A percentile compares a stretch with the other conserved stretches of the same genome.
Conservation (phyloP, 1,140 invertebrate genomes). For the Zaprionus capensis region DNA sequence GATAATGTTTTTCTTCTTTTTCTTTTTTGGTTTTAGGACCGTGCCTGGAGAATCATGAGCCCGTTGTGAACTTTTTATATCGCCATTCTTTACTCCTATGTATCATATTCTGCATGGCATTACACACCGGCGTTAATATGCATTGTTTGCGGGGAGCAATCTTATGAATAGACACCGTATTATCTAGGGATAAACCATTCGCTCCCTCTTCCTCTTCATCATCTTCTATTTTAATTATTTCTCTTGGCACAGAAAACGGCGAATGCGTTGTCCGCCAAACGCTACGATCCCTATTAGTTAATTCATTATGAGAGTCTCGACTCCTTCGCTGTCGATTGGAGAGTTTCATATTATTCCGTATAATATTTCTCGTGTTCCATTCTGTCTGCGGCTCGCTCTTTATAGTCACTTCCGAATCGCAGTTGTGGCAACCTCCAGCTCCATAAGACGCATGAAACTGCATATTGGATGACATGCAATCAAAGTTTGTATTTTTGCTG, state of each 20-base stretch:
- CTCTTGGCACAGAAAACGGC: neutral
- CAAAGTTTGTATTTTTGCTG: conserved; percentile 37
- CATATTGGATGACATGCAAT: conserved; percentile 50
- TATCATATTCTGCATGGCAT: conserved; percentile 62
- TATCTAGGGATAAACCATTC: neutral
- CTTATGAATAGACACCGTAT: neutral
- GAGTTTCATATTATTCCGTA: conserved; percentile 4
- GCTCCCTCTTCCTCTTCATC: neutral
- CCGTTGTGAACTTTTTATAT: conserved; percentile 38
- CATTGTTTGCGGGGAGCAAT: conserved; percentile 26
- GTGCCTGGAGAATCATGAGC: conserved; percentile 52
- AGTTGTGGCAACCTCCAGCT: conserved; percentile 66
- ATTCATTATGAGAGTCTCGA: neutral
- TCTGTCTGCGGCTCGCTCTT: neutral
- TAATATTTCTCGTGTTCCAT: neutral
- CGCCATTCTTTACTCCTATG: conserved; percentile 54
- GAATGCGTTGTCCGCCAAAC: neutral
- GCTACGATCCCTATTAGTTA: neutral
- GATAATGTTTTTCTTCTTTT: conserved; percentile 27
- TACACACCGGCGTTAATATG: conserved; percentile 38
- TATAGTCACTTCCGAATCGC: conserved; percentile 43
- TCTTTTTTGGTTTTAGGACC: conserved; percentile 44
- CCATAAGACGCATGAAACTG: conserved; percentile 72
- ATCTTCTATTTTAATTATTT: neutral
- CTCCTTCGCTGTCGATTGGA: conserved; percentile 6